Conservation (phyloP, 2,888 invertebrate genomes). For the Anoplius nigerrimus region DNA sequence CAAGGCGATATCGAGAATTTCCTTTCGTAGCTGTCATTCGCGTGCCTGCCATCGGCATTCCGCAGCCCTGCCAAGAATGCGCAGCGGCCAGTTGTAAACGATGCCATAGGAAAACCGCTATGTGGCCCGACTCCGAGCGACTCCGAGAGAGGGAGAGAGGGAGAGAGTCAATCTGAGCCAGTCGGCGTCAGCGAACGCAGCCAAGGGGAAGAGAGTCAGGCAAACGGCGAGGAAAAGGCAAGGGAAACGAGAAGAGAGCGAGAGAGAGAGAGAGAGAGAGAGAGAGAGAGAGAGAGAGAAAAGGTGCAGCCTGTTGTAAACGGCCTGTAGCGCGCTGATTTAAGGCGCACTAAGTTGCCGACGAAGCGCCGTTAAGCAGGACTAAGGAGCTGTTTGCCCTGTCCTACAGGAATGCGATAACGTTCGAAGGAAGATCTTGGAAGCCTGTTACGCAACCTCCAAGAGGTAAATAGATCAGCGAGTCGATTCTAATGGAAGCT, state of each 20-base stretch:
- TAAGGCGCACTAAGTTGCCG: constrained; percentile 35
- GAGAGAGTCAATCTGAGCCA: no score
- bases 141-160: constrained; percentile 3
- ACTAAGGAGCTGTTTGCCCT: background rate
- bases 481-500: no score
- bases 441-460: background rate
- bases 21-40: constrained; percentile 55
- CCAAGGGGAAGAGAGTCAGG: no score
- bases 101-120: constrained; percentile 59
- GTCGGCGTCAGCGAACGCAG: no score
- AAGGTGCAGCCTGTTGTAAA: constrained; percentile 24
- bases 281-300: constrained; percentile 8
- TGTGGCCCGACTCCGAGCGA: constrained; percentile 33
- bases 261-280: background rate
- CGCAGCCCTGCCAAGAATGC: constrained; percentile 62
- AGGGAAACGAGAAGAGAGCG: background rate
- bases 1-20: constrained; percentile 37
- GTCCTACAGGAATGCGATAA: constrained; percentile 1
- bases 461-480: no score
- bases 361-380: constrained; percentile 1
- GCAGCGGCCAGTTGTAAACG: constrained; percentile 45
- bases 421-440: background rate
- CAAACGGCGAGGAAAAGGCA: background rate
- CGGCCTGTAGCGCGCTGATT: constrained; percentile 21
- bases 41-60: constrained; percentile 63